These are phyloP conservation scores for Sinodicranocentrus sp. DNA, from an alignment of 2,888 invertebrate species.

Conservation along the genomic window DNA sequence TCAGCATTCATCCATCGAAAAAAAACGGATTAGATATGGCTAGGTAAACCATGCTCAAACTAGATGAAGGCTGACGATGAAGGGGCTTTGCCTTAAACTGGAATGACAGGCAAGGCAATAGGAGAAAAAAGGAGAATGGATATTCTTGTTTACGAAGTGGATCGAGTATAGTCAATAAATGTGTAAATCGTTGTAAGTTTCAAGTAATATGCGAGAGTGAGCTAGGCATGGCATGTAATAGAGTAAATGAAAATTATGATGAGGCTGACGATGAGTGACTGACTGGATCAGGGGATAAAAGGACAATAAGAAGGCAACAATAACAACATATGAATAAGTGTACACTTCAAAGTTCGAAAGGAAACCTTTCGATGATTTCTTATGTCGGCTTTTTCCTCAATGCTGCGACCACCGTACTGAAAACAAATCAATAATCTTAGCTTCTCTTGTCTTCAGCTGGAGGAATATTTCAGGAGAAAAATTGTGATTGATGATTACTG, in stretches of 20 bases:
- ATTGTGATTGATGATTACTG: constrained; percentile 25
- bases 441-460: background rate
- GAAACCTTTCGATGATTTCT: constrained; percentile 24
- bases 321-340: background rate
- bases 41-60: constrained; percentile 74
- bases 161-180: constrained; percentile 4
- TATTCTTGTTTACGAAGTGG: background rate
- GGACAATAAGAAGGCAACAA: constrained; percentile 42
- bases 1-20: background rate
- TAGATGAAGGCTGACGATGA: constrained; percentile 46
- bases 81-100: constrained; percentile 52
- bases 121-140: background rate
- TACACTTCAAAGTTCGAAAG: constrained; percentile 9
- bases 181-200: constrained; percentile 9
- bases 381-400: constrained; percentile 34
- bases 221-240: too few relatives aligned
- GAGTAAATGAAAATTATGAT: constrained; percentile 32
- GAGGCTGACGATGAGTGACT: constrained; percentile 44
- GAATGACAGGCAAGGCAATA: constrained; percentile 59
- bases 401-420: too few relatives aligned
- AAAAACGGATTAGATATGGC: constrained; percentile 76
- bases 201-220: background rate
- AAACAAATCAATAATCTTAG: background rate
- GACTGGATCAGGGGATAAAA: constrained; percentile 54
- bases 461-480: background rate